Conservation (phyloP, 2,113 vertebrate species). For the Melanostigma gelatinosum region DNA sequence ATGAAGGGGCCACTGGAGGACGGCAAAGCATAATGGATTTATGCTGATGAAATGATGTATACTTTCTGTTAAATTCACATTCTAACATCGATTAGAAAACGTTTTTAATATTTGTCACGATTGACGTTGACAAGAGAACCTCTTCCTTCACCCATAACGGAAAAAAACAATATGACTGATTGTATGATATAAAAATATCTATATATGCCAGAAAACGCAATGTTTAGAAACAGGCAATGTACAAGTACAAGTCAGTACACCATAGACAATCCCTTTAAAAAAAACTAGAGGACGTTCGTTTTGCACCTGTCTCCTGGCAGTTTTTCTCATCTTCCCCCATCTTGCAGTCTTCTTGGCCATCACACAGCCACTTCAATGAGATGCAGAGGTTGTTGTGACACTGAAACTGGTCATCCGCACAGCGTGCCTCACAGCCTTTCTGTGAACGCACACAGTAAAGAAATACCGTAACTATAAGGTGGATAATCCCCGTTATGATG, state of each 20-base stretch:
- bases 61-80: background rate
- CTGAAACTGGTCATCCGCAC: constrained; percentile 93
- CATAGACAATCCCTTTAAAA: background rate
- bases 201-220: background rate
- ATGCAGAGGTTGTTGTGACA: constrained; percentile 96
- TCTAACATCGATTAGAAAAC: background rate
- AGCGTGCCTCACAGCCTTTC: constrained; percentile 93
- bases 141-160: background rate
- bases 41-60: background rate
- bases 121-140: background rate
- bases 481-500: background rate
- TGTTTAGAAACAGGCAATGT: background rate
- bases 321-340: constrained; percentile 94
- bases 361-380: constrained; percentile 92
- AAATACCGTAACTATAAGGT: background rate
- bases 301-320: constrained; percentile 88
- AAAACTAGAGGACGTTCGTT: background rate
- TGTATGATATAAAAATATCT: background rate
- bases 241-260: background rate
- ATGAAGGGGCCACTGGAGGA: constrained; percentile 87
- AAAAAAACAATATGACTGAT: background rate
- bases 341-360: constrained; percentile 96
- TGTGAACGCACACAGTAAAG: constrained; percentile 69
- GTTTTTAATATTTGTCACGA: background rate
- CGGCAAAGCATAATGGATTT: background rate